phyloP scores from a whole-genome alignment of 2,113 vertebrate species.

The Pollimyrus isidori region DNA sequence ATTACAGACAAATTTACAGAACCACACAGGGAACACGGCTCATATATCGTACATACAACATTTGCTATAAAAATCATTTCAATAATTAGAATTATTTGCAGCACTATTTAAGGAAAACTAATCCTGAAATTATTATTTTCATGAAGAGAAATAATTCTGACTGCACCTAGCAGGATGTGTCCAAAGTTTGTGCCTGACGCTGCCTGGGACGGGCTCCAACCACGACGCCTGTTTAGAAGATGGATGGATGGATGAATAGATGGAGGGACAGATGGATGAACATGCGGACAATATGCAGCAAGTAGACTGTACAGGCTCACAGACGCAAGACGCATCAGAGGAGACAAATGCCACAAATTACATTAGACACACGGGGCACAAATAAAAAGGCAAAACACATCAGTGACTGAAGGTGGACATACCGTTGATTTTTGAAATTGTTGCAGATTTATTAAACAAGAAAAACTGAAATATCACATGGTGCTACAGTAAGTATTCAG shows the following conservation, averaged over 20 bases:
- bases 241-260: neutral
- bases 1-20: neutral
- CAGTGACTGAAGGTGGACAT: neutral
- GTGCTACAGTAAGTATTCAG: no score
- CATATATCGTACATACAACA: neutral
- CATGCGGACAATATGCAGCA: neutral
- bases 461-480: no score
- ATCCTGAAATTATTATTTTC: neutral
- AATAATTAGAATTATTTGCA: neutral
- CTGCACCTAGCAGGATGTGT: neutral
- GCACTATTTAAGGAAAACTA: neutral
- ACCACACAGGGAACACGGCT: neutral
- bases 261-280: neutral
- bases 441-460: no score
- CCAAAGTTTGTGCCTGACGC: neutral
- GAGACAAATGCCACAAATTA: conserved; percentile 9
- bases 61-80: neutral
- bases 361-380: neutral
- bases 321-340: neutral
- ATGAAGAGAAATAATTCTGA: neutral
- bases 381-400: neutral
- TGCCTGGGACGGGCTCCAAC: neutral
- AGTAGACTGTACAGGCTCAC: conserved; percentile 5
- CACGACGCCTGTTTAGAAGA: neutral
- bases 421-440: neutral